phyloP scores from a whole-genome alignment of 2,888 invertebrate species.

The Coecobrya sp. region DNA sequence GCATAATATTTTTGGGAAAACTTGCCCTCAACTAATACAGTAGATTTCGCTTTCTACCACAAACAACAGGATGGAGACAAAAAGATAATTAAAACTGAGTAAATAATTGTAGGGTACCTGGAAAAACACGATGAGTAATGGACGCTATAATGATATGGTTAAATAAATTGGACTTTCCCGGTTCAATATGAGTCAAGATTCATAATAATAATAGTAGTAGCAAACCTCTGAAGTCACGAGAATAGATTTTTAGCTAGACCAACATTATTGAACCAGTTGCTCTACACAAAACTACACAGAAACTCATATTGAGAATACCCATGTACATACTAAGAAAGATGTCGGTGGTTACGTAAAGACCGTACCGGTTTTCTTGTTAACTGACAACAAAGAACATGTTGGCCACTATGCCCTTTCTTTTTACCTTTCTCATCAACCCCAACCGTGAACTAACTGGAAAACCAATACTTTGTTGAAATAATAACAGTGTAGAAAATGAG shows the following conservation, averaged over 20 bases:
- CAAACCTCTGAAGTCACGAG: constrained; percentile 65
- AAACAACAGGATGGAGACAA: constrained; percentile 79
- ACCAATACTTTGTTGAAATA: constrained; percentile 73
- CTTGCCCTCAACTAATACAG: not conserved
- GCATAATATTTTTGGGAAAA: not conserved
- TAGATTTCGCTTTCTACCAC: constrained; percentile 44
- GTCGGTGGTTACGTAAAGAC: constrained; percentile 11
- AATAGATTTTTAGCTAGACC: constrained; percentile 8
- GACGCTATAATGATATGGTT: constrained; percentile 73
- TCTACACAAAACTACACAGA: not conserved
- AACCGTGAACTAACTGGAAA: constrained; percentile 71
- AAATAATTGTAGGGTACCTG: constrained; percentile 83
- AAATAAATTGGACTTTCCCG: constrained; percentile 78
- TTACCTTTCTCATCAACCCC: constrained; percentile 39
- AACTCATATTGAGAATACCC: not conserved
- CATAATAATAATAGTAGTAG: constrained; percentile 49
- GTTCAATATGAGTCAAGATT: constrained; percentile 74
- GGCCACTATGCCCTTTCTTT: constrained; percentile 31
- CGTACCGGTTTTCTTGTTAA: constrained; percentile 45
- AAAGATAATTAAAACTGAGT: constrained; percentile 84
- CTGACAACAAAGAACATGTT: constrained; percentile 51
- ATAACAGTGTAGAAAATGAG: constrained; percentile 75
- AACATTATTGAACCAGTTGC: not conserved
- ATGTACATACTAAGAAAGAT: constrained; percentile 31
- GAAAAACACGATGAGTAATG: constrained; percentile 80